A percentile compares a stretch with the other conserved stretches of the same genome.
phyloP scores from a whole-genome alignment of 2,113 vertebrate species.

The Mormyrus iriodes region DNA sequence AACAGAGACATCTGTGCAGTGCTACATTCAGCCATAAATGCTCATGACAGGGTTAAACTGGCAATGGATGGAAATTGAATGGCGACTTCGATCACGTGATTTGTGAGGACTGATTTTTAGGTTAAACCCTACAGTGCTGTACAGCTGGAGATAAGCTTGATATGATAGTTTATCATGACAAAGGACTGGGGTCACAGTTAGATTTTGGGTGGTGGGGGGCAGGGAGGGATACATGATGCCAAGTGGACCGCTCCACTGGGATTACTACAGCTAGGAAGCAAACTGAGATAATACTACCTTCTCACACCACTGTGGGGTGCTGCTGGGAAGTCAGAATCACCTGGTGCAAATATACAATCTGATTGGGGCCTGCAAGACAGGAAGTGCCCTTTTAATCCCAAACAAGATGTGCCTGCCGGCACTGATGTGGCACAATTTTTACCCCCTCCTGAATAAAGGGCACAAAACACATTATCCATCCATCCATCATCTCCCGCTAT shows the following conservation, averaged over 20 bases:
- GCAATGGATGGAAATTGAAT: background rate
- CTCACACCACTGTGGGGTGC: slow-evolving; percentile 36
- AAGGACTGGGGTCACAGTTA: slow-evolving; percentile 2
- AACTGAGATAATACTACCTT: slow-evolving; percentile 27
- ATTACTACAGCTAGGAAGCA: background rate
- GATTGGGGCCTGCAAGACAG: slow-evolving; percentile 34
- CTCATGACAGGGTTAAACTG: slow-evolving; percentile 1
- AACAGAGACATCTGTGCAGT: background rate
- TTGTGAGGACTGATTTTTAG: background rate
- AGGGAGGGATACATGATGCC: background rate
- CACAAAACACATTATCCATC: background rate
- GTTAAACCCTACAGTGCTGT: background rate
- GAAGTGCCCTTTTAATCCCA: slow-evolving; percentile 18
- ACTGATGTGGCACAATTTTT: background rate
- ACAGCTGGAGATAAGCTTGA: background rate
- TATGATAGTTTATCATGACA: slow-evolving; percentile 11
- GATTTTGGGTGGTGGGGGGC: background rate
- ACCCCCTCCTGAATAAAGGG: background rate
- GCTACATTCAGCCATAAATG: background rate
- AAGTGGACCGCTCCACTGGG: background rate
- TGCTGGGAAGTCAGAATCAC: slow-evolving; percentile 26
- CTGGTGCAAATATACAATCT: slow-evolving; percentile 33
- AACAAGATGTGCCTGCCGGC: background rate
- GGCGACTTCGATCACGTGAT: background rate
- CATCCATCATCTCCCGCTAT: too few relatives aligned